Evolutionary conservation across 2,797 vertebrate species (phyloP).

Genomic region (Cirrhinus molitorella): DNA sequence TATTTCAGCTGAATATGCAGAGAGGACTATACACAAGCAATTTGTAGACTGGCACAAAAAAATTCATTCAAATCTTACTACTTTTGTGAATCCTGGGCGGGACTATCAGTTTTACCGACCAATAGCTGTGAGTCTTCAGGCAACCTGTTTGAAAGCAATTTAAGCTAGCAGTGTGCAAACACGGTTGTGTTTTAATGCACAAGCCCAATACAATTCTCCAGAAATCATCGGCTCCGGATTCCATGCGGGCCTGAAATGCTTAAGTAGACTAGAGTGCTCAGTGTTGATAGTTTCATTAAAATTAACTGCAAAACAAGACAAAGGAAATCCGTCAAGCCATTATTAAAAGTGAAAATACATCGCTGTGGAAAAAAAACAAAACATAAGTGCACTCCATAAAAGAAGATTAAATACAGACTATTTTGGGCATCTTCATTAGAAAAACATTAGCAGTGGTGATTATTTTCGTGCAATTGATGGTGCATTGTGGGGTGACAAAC

Average conservation of each 20-base stretch:
- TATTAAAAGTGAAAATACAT: slow-evolving; percentile 57
- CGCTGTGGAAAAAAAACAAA: slow-evolving; percentile 40
- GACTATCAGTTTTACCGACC: background rate
- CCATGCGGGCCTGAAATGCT: slow-evolving; percentile 1
- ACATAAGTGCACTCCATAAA: slow-evolving; percentile 51
- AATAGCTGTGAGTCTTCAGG: background rate
- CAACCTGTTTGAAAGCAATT: background rate
- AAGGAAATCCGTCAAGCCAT: slow-evolving; percentile 30
- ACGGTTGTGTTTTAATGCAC: background rate
- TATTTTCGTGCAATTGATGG: slow-evolving; percentile 60
- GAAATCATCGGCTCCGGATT: background rate
- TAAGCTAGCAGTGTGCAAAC: background rate
- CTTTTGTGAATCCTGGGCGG: background rate
- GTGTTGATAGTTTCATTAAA: slow-evolving; percentile 35
- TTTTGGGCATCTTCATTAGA: slow-evolving; percentile 61
- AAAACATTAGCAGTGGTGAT: slow-evolving; percentile 62
- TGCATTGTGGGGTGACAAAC: slow-evolving; percentile 57
- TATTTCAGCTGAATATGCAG: background rate
- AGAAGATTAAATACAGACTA: slow-evolving; percentile 57
- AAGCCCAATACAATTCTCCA: background rate
- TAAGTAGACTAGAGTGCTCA: slow-evolving; percentile 1
- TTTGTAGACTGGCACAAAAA: background rate
- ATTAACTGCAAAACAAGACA: slow-evolving; percentile 39
- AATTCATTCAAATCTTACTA: background rate
- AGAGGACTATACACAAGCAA: background rate